phyloP scores from a whole-genome alignment of 2,888 invertebrate species.

The Eustalomyia histrio region DNA sequence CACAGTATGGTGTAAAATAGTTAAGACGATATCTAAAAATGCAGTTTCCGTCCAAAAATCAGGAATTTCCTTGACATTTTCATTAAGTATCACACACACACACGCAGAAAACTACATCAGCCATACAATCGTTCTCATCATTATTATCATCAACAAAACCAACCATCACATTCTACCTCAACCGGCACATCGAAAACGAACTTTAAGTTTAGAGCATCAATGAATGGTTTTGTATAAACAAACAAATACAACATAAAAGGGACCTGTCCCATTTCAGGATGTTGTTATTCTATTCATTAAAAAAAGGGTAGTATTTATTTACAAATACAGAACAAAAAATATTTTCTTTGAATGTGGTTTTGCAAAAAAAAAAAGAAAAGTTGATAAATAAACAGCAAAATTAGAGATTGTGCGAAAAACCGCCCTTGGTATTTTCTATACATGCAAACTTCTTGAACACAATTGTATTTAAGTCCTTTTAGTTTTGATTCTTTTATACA shows the following conservation, averaged over 20 bases:
- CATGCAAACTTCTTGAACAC: constrained; percentile 42
- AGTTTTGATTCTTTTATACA: constrained; percentile 20
- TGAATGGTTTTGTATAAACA: constrained; percentile 18
- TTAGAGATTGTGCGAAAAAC: constrained; percentile 57
- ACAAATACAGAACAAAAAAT: constrained; percentile 11
- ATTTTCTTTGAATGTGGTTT: constrained; percentile 36
- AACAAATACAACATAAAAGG: background rate
- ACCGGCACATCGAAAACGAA: constrained; percentile 33
- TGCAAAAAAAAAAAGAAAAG: constrained; percentile 2
- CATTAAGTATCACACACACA: constrained; percentile 72
- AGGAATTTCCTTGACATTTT: constrained; percentile 79
- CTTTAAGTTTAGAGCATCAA: constrained; percentile 39
- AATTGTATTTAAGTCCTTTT: constrained; percentile 46
- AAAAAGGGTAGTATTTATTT: constrained; percentile 37
- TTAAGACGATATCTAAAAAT: constrained; percentile 75
- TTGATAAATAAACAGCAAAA: background rate
- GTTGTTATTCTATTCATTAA: constrained; percentile 44
- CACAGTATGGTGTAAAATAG: constrained; percentile 70
- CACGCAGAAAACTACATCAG: constrained; percentile 34
- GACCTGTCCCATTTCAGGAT: constrained; percentile 58
- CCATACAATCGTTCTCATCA: background rate
- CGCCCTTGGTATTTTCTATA: constrained; percentile 45
- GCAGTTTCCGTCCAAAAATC: constrained; percentile 76
- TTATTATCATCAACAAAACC: constrained; percentile 47
- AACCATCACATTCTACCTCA: constrained; percentile 43